Base-by-base conservation (phyloP, 2,113 vertebrate species). In the Rissa tridactyla region DNA sequence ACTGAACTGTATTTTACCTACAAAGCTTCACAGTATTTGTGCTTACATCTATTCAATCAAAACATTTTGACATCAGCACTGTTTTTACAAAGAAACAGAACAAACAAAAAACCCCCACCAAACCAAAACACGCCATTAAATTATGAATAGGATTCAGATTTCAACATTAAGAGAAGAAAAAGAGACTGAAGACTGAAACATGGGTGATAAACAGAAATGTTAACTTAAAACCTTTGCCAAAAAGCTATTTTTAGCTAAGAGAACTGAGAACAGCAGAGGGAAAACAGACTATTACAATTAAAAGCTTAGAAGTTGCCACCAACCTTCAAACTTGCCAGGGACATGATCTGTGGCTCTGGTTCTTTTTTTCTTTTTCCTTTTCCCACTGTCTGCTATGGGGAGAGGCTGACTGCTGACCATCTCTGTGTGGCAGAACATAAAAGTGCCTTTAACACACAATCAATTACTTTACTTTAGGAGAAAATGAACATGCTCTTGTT, bases 301-400 rank as follows among this genome's bases (percentile, higher is more conserved):
- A 88, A 75, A 92, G 26, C 52, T 79, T 55, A 27, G 34, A 80
- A 93, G 55, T 18, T 80, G 42, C 25, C 49, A 98, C 97, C 55
- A 96, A 99, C 99, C 99, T 98, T 99, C 98, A 97, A 99, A 99
- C 42, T 98, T 99, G 76, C 98, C 99, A 12, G 98, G 98, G 52
- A 98, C 98, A 73, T 98, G 98, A 96, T 99, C 98, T 15, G 98
- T 98, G 26, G 98, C 98, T 95, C 98, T 98, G 32, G 98, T 98
- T 90, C 98, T 98, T 90, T 99, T 99, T 96, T 99, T 99, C 98
- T 99, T 99, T 92, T 97, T 99, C 88, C 98, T 98, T 96, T 98
- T 99, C 64, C 97, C 97, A 62, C 95, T 97, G 68, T 99, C 98
- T 87, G 97, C 95, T 93, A 99, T 99, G 82, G 98, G 98, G 89